A percentile compares a stretch with the other conserved stretches of the same genome.
phyloP scores from a whole-genome alignment of 2,113 vertebrate species.

The Psammodynastes pulverulentus region DNA sequence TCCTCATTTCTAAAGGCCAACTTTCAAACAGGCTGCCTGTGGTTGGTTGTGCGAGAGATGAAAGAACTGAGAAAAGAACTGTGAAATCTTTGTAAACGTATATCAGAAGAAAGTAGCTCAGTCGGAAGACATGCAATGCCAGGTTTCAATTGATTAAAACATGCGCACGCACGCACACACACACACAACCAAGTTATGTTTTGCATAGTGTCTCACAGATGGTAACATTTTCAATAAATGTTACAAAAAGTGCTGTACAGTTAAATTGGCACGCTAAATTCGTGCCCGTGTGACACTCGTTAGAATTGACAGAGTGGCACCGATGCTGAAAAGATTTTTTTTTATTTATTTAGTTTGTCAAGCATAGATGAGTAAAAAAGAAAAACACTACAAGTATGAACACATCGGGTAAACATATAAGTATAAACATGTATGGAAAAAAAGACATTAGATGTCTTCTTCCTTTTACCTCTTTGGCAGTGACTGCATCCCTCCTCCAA shows the following conservation, averaged over 20 bases:
- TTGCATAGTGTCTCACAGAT: conserved; percentile 20
- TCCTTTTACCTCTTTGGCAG: neutral
- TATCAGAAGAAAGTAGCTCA: neutral
- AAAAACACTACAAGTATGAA: too few relatives aligned
- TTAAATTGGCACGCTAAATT: neutral
- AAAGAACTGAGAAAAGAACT: neutral
- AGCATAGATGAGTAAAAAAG: too few relatives aligned
- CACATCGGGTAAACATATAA: too few relatives aligned
- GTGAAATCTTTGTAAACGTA: neutral
- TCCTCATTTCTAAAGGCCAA: neutral
- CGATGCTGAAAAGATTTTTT: neutral
- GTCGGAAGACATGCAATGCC: neutral
- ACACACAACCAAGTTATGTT: neutral
- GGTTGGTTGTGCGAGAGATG: neutral
- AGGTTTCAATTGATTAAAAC: neutral
- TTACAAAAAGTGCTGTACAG: conserved; percentile 16
- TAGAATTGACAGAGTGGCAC: neutral
- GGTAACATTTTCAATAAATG: conserved; percentile 31
- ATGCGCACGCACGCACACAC: neutral
- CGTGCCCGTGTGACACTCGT: neutral
- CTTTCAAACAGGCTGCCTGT: neutral
- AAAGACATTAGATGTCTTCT: too few relatives aligned
- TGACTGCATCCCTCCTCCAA: neutral
- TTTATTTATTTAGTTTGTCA: too few relatives aligned
- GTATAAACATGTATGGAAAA: too few relatives aligned